Percentiles rank a stretch among this genome's conserved stretches.
phyloP scores from a whole-genome alignment of 2,113 vertebrate species.

The Hippocampus mohnikei region DNA sequence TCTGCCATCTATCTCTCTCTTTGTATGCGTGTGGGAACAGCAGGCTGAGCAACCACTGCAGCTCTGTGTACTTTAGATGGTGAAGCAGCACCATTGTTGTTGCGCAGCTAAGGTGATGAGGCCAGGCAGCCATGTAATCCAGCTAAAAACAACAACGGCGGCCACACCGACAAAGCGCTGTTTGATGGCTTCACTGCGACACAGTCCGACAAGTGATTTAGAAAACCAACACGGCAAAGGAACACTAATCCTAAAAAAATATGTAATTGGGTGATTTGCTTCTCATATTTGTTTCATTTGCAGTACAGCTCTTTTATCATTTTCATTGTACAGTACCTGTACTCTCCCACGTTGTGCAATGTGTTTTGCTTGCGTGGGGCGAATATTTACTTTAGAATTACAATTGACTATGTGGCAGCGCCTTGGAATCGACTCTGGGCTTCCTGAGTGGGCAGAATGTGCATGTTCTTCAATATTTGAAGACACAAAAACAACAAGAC shows the following conservation, averaged over 20 bases:
- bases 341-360: too few species aligned
- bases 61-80: slow-evolving; percentile 55
- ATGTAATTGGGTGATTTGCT: not conserved
- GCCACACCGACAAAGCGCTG: slow-evolving; percentile 29
- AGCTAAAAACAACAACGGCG: slow-evolving; percentile 50
- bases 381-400: not conserved
- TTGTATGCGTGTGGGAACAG: slow-evolving; percentile 53
- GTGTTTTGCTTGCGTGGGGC: too few species aligned
- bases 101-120: slow-evolving; percentile 61
- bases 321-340: not conserved
- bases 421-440: too few species aligned
- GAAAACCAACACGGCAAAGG: not conserved
- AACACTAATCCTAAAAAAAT: not conserved
- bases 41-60: slow-evolving; percentile 40
- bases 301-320: not conserved
- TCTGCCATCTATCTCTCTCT: slow-evolving; percentile 41
- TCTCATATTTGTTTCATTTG: not conserved
- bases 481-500: too few species aligned
- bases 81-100: slow-evolving; percentile 60
- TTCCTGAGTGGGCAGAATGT: too few species aligned
- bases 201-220: slow-evolving; percentile 9
- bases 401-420: not conserved
- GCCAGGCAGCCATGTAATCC: slow-evolving; percentile 77
- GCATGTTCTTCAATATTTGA: too few species aligned
- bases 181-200: not conserved